These are phyloP conservation scores for Trinectes maculatus DNA, from an alignment of 2,113 vertebrate species.

Conservation along the genomic window DNA sequence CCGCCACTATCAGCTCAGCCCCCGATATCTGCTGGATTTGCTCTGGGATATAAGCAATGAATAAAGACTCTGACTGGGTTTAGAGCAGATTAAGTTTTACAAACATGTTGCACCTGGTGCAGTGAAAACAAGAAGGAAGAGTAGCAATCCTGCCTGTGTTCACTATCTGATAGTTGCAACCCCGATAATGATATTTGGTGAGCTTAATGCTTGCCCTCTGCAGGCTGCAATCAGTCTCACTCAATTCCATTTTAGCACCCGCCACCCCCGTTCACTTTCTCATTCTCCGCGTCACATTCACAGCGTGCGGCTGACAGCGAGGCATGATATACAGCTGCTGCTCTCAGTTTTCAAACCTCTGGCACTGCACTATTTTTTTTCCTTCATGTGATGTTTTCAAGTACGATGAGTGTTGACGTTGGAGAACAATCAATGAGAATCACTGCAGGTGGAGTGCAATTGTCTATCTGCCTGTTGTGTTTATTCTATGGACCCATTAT, in stretches of 20 bases:
- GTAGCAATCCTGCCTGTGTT: constrained; percentile 47
- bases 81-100: constrained; percentile 72
- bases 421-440: constrained; percentile 55
- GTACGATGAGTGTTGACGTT: constrained; percentile 38
- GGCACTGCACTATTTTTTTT: constrained; percentile 29
- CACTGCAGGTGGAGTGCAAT: constrained; percentile 39
- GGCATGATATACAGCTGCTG: constrained; percentile 41
- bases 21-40: constrained; percentile 68
- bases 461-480: constrained; percentile 37
- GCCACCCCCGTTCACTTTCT: constrained; percentile 32
- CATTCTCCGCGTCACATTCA: constrained; percentile 49
- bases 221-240: constrained; percentile 68
- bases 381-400: constrained; percentile 50
- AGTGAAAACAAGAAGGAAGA: constrained; percentile 29
- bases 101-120: constrained; percentile 69
- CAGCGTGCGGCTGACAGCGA: constrained; percentile 48
- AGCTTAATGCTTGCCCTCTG: constrained; percentile 72
- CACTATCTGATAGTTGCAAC: constrained; percentile 65
- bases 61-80: constrained; percentile 66
- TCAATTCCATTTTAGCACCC: constrained; percentile 51
- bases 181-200: constrained; percentile 71
- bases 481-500: constrained; percentile 18
- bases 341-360: constrained; percentile 20
- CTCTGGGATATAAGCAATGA: constrained; percentile 71
- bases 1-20: constrained; percentile 52